phyloP scores from a whole-genome alignment of 2,113 vertebrate genomes.

The Chloropsis hardwickii region DNA sequence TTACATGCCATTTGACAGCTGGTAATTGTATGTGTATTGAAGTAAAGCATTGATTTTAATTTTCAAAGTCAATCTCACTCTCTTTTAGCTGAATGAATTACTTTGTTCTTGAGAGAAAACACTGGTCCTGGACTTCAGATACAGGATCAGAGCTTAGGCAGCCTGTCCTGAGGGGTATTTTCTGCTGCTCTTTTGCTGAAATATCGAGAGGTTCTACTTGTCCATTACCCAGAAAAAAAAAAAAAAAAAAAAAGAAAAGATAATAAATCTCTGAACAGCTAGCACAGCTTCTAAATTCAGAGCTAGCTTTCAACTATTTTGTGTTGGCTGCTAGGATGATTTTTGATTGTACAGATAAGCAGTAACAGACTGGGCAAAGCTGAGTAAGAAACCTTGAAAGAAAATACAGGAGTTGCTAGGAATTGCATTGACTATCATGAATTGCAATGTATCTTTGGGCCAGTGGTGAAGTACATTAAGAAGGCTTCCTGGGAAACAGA shows the following conservation, averaged over 20 bases:
- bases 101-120: constrained; percentile 32
- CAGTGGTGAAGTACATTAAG: neutral
- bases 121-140: constrained; percentile 30
- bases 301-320: constrained; percentile 22
- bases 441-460: neutral
- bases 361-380: neutral
- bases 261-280: neutral
- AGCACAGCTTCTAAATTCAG: constrained; percentile 22
- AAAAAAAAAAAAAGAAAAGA: neutral
- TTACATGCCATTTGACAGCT: constrained; percentile 33
- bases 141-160: neutral
- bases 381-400: constrained; percentile 1
- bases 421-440: neutral
- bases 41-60: constrained; percentile 64
- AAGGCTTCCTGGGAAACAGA: neutral
- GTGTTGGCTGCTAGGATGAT: neutral
- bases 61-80: constrained; percentile 51
- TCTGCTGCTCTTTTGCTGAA: neutral
- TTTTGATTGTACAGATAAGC: neutral
- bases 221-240: neutral
- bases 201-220: neutral
- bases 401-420: neutral
- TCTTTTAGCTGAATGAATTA: constrained; percentile 47
- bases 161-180: neutral
- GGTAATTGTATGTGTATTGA: constrained; percentile 57